These are phyloP conservation scores for Dromiciops gliroides DNA, from an alignment of 2,113 vertebrate species.

Conservation along the genomic window DNA sequence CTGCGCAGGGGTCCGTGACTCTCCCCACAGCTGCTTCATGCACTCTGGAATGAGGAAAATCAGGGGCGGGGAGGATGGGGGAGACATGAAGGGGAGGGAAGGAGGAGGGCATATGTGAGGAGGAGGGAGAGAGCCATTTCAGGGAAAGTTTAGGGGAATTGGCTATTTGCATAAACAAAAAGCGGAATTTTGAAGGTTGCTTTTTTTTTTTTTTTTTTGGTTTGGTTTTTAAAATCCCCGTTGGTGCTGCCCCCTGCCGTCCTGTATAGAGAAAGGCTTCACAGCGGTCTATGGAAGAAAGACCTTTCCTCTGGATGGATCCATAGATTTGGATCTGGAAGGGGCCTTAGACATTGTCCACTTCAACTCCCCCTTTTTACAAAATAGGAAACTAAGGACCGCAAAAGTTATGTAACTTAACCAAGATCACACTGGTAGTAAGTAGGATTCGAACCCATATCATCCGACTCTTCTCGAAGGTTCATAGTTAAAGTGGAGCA, in stretches of 20 bases:
- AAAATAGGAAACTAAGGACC: neutral
- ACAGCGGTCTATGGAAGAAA: neutral
- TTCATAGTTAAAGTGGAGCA: neutral
- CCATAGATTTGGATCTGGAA: neutral
- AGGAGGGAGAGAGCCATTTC: constrained; percentile 53
- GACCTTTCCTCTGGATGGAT: neutral
- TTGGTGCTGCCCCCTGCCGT: constrained; percentile 70
- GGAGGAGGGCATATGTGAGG: constrained; percentile 38
- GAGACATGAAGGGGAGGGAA: constrained; percentile 33
- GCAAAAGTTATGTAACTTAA: neutral
- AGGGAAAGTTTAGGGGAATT: constrained; percentile 50
- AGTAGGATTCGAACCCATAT: neutral
- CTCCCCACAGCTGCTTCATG: constrained; percentile 15
- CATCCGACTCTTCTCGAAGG: neutral
- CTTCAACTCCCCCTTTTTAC: neutral
- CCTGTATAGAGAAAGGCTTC: neutral
- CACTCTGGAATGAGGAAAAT: constrained; percentile 33
- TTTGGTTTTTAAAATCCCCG: constrained; percentile 69
- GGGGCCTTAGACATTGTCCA: neutral
- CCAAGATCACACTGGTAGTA: neutral
- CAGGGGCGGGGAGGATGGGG: neutral
- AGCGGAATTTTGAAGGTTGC: constrained; percentile 49
- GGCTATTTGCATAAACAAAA: constrained; percentile 74
- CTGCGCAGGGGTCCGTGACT: constrained; percentile 7
- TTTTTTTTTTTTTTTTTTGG: no score